These are phyloP conservation scores for Lordiphosa stackelbergi DNA, from an alignment of 1,140 invertebrate species.

Conservation along the genomic window DNA sequence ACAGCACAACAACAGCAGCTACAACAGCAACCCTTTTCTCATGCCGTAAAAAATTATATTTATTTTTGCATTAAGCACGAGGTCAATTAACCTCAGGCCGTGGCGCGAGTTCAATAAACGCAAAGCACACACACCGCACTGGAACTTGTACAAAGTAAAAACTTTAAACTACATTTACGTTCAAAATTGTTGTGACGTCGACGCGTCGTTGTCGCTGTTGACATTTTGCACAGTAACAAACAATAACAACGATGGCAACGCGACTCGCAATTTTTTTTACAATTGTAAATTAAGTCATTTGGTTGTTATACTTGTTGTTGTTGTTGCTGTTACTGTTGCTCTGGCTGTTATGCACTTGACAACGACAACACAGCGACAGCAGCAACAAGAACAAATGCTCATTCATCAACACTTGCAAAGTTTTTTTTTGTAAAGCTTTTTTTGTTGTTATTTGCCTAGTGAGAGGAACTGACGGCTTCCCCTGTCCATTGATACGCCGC, in stretches of 20 bases:
- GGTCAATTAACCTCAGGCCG: constrained; percentile 76
- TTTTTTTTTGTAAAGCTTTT: constrained; percentile 16
- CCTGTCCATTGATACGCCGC: constrained; percentile 33
- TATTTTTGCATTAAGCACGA: constrained; percentile 77
- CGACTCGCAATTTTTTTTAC: constrained; percentile 62
- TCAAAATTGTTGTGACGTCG: constrained; percentile 58
- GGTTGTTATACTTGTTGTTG: constrained; percentile 45
- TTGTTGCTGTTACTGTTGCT: constrained; percentile 11
- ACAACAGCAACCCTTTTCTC: constrained; percentile 51
- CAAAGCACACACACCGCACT: constrained; percentile 44
- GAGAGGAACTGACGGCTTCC: constrained; percentile 5
- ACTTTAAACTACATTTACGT: constrained; percentile 63
- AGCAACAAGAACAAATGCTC: constrained; percentile 40
- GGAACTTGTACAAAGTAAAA: constrained; percentile 17
- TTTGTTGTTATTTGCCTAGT: constrained; percentile 36
- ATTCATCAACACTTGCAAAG: constrained; percentile 64
- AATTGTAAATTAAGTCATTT: constrained; percentile 75
- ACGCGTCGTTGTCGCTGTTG: constrained; percentile 40
- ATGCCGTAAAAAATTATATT: constrained; percentile 64
- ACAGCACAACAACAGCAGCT: constrained; percentile 27
- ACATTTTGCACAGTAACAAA: constrained; percentile 53
- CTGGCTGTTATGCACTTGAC: constrained; percentile 66
- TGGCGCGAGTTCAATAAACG: constrained; percentile 73
- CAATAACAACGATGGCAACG: constrained; percentile 37
- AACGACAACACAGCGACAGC: constrained; percentile 41